A percentile compares a stretch with the other conserved stretches of the same genome.
These are phyloP conservation scores for Smutsia gigantea DNA, from an alignment of 2,797 vertebrate species.

Conservation along the genomic window DNA sequence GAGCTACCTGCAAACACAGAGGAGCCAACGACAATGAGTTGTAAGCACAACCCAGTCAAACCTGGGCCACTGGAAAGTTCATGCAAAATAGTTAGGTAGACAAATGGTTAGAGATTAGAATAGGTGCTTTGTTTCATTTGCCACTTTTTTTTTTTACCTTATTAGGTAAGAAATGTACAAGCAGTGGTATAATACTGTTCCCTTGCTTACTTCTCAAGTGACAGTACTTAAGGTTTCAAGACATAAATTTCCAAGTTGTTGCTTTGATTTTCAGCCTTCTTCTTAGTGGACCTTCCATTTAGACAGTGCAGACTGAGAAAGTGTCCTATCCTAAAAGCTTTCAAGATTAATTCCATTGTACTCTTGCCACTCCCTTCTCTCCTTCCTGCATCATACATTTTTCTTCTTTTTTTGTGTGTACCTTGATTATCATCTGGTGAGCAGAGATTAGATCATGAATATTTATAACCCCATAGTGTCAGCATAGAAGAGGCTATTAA, in stretches of 20 bases:
- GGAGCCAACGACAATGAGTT: neutral
- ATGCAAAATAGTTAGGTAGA: neutral
- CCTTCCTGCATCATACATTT: neutral
- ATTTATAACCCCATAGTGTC: neutral
- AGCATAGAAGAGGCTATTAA: constrained; percentile 7
- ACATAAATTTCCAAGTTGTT: neutral
- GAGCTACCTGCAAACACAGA: neutral
- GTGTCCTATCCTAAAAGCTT: neutral
- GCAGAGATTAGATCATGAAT: constrained; percentile 42
- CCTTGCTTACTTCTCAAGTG: neutral
- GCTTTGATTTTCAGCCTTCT: neutral
- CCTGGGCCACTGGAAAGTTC: neutral
- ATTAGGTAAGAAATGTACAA: neutral
- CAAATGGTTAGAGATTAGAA: constrained; percentile 16
- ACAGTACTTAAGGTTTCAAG: neutral
- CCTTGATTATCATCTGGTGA: constrained; percentile 43
- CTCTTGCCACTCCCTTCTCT: neutral
- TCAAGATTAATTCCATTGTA: neutral
- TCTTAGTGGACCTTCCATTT: neutral
- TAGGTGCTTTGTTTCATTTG: neutral
- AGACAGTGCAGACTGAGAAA: neutral
- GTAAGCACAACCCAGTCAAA: neutral
- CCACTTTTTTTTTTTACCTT: neutral
- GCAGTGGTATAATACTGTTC: neutral
- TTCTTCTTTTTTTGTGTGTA: neutral